These are phyloP conservation scores for Paramuricea clavata DNA, from an alignment of 92 coral and sea anemone species.

Conservation along the genomic window DNA sequence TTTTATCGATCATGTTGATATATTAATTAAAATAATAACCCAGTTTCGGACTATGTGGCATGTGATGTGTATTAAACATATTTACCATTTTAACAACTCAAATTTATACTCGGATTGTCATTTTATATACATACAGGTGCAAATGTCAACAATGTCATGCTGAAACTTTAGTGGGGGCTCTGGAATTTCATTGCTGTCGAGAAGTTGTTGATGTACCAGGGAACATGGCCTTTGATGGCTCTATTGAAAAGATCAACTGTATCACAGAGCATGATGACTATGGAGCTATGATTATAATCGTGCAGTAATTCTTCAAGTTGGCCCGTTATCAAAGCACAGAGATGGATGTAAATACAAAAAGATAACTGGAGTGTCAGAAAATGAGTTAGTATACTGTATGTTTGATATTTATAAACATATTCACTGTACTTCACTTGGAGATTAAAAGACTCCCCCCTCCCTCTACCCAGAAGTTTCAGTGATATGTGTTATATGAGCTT, in stretches of 20 bases:
- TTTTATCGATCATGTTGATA: too few species aligned
- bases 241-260: slow-evolving; percentile 11
- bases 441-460: too few species aligned
- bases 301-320: slow-evolving; percentile 2
- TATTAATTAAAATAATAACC: too few species aligned
- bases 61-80: not conserved
- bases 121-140: too few species aligned
- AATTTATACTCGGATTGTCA: not conserved
- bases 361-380: not conserved
- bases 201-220: slow-evolving; percentile 9
- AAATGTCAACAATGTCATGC: not conserved
- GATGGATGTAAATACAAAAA: slow-evolving; percentile 7
- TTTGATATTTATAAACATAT: not conserved
- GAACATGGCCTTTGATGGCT: slow-evolving; percentile 28
- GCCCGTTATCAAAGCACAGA: not conserved
- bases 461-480: too few species aligned
- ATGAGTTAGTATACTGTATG: slow-evolving; percentile 23
- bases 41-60: too few species aligned
- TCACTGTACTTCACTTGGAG: too few species aligned
- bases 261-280: too few species aligned
- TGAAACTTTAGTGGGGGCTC: slow-evolving; percentile 5
- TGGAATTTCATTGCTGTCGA: not conserved
- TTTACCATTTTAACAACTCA: not conserved
- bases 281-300: not conserved
- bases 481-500: too few species aligned